Evolutionary conservation across 1,140 invertebrate genomes (phyloP).

Genomic region (Lasaia peninsularis): DNA sequence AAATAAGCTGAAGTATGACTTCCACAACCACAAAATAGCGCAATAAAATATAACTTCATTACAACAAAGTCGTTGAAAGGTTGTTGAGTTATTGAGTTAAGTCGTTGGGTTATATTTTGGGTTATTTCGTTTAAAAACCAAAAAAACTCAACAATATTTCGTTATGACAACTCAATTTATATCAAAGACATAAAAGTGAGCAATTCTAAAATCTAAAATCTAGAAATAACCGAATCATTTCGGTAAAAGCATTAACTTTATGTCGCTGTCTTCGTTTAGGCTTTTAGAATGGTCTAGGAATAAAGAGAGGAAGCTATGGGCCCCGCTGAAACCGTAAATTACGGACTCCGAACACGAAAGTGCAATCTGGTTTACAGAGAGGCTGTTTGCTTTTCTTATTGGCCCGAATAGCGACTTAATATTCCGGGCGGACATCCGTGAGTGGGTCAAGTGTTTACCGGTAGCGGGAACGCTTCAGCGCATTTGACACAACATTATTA

Average conservation of each 20-base stretch:
- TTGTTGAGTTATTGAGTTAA: no score
- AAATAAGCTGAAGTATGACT: no score
- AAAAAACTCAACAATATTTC: background rate
- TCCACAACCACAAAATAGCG: no score
- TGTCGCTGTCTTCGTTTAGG: slow-evolving; percentile 2
- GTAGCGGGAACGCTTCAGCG: background rate
- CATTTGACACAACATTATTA: no score
- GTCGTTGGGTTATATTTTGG: no score
- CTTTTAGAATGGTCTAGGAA: slow-evolving; percentile 7
- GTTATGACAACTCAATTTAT: background rate
- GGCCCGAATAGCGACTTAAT: slow-evolving; percentile 30
- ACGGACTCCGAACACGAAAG: slow-evolving; percentile 26
- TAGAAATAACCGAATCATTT: background rate
- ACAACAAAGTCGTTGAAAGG: no score
- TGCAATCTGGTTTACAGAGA: slow-evolving; percentile 32
- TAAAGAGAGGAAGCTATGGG: background rate
- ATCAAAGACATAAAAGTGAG: background rate
- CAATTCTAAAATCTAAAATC: slow-evolving; percentile 1
- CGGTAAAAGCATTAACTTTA: slow-evolving; percentile 3
- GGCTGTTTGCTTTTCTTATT: slow-evolving; percentile 33
- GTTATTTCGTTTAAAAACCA: no score
- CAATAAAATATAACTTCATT: no score
- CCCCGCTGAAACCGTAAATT: slow-evolving; percentile 17
- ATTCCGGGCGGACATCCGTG: slow-evolving; percentile 23
- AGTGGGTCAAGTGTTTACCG: slow-evolving; percentile 2